A percentile compares a stretch with the other conserved stretches of the same genome.
These are phyloP conservation scores for Mylabris phalerata DNA, from an alignment of 1,140 invertebrate species.

Conservation along the genomic window DNA sequence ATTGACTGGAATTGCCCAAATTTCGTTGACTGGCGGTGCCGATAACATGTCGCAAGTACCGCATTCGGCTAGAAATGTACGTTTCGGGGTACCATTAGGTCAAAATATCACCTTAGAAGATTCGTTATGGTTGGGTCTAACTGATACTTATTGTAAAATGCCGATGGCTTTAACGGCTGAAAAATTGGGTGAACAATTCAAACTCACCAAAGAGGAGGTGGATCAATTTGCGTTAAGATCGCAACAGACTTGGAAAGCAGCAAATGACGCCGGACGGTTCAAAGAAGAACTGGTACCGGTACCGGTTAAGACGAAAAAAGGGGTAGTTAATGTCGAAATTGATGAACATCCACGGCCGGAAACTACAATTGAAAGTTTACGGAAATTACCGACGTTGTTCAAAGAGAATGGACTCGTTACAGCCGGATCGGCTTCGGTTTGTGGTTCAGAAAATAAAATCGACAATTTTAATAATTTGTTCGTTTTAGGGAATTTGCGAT, in stretches of 20 bases:
- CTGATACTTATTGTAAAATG: conserved; percentile 82
- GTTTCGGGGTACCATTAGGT: conserved; percentile 90
- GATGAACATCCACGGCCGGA: conserved; percentile 94
- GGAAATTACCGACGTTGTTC: conserved; percentile 83
- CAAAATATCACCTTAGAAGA: conserved; percentile 80
- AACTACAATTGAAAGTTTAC: conserved; percentile 76
- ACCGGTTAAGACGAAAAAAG: conserved; percentile 74
- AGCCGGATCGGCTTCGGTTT: conserved; percentile 90
- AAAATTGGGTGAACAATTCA: conserved; percentile 89
- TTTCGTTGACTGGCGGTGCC: conserved; percentile 85
- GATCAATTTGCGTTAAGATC: conserved; percentile 85
- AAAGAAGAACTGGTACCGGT: conserved; percentile 87
- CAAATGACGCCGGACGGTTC: conserved; percentile 81
- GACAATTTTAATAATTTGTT: conserved; percentile 14
- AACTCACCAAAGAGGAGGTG: conserved; percentile 77
- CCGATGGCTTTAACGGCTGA: conserved; percentile 98
- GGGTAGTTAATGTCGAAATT: conserved; percentile 67
- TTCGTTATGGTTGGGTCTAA: conserved; percentile 84
- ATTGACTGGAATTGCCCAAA: conserved; percentile 71
- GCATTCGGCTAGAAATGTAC: conserved; percentile 74
- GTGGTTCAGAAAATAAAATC: conserved; percentile 29
- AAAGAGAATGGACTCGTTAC: conserved; percentile 95
- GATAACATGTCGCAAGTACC: conserved; percentile 97
- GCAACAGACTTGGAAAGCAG: conserved; percentile 79
- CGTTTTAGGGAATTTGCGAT: conserved; percentile 82